These are phyloP conservation scores for Thamnaconus septentrionalis DNA, from an alignment of 2,113 vertebrate species.

Conservation along the genomic window DNA sequence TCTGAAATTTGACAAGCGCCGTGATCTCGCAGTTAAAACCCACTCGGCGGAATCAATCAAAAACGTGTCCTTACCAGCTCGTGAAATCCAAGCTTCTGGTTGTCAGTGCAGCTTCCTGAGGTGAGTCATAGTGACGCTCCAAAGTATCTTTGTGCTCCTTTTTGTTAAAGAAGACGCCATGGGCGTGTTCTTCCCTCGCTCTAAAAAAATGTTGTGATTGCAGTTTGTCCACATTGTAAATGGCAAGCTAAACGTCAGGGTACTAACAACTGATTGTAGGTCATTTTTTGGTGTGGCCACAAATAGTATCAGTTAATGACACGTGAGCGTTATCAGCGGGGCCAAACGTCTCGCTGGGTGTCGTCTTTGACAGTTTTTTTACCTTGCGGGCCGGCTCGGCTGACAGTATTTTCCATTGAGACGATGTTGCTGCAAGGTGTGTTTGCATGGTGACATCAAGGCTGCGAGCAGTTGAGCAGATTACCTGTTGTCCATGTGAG, in stretches of 20 bases:
- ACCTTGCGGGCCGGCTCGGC: not conserved
- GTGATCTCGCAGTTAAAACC: not conserved
- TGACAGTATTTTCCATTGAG: not conserved
- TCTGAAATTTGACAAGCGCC: not conserved
- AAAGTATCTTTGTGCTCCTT: constrained; percentile 40
- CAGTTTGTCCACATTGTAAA: constrained; percentile 79
- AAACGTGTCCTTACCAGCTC: constrained; percentile 54
- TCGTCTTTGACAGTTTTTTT: not conserved
- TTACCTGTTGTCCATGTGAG: constrained; percentile 30
- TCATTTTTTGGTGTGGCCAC: constrained; percentile 18
- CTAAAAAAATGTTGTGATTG: constrained; percentile 77
- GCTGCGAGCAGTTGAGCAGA: constrained; percentile 9
- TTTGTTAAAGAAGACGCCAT: constrained; percentile 41
- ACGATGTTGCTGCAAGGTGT: not conserved
- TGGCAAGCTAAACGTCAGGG: constrained; percentile 43
- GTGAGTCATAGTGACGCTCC: constrained; percentile 46
- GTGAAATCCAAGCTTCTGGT: constrained; percentile 32
- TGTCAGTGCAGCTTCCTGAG: constrained; percentile 28
- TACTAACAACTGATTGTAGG: constrained; percentile 24
- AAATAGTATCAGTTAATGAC: constrained; percentile 4
- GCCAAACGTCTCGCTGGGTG: not conserved
- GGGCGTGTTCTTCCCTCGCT: constrained; percentile 57
- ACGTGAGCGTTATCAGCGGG: not conserved
- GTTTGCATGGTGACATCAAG: constrained; percentile 1
- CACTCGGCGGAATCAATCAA: not conserved